Conservation (phyloP, 2,888 invertebrate genomes). For the Entomobrya multifasciata region DNA sequence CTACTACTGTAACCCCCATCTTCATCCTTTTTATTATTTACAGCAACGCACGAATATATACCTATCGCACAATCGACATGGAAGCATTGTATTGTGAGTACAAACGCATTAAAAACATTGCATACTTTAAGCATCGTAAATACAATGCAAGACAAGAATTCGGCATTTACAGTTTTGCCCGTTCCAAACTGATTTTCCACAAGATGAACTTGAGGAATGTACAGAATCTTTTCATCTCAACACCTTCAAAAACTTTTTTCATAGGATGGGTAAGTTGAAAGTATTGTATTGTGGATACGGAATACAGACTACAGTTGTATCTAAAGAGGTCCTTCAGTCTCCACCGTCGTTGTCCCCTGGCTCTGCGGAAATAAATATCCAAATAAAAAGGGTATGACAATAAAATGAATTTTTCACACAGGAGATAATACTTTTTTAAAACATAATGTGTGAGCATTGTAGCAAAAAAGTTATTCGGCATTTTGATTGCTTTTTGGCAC, state of each 20-base stretch:
- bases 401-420: constrained; percentile 26
- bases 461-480: constrained; percentile 60
- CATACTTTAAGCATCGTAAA: too few relatives aligned
- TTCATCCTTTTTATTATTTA: too few relatives aligned
- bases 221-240: constrained; percentile 78
- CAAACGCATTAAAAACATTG: too few relatives aligned
- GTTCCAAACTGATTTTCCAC: constrained; percentile 74
- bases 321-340: constrained; percentile 3
- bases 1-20: too few relatives aligned
- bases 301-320: not conserved
- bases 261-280: not conserved
- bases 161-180: constrained; percentile 49
- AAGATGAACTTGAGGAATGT: constrained; percentile 75
- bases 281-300: constrained; percentile 36
- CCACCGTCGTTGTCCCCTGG: not conserved
- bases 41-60: too few relatives aligned
- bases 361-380: constrained; percentile 30
- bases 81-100: too few relatives aligned
- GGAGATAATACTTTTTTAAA: constrained; percentile 9
- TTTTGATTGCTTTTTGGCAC: constrained; percentile 72
- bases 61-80: too few relatives aligned
- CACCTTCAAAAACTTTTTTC: constrained; percentile 71
- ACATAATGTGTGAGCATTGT: constrained; percentile 12
- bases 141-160: not conserved
- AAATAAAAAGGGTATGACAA: constrained; percentile 32